These are phyloP conservation scores for Callospermophilus lateralis DNA, from an alignment of 2,113 vertebrate species.

Conservation along the genomic window DNA sequence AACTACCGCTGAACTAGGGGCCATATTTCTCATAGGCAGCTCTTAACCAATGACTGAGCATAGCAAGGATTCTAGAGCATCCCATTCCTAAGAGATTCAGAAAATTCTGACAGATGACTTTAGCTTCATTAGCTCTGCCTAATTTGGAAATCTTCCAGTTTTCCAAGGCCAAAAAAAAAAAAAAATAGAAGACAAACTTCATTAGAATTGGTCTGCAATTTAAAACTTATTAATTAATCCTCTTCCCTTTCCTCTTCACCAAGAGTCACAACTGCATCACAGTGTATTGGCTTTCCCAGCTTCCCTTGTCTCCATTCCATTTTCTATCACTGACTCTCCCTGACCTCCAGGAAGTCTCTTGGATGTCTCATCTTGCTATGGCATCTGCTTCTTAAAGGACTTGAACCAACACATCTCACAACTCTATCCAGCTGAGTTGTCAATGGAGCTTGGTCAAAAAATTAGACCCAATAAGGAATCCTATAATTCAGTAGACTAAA, in stretches of 20 bases:
- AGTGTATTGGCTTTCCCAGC: not conserved
- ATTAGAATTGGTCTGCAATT: not conserved
- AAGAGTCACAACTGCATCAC: not conserved
- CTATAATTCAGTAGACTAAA: not conserved
- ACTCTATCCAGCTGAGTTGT: not conserved
- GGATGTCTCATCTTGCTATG: not conserved
- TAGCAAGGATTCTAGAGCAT: not conserved
- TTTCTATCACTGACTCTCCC: not conserved
- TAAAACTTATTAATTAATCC: not conserved
- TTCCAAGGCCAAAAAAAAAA: too few species aligned
- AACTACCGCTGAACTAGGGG: not conserved
- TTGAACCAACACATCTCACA: not conserved
- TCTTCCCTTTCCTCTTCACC: not conserved
- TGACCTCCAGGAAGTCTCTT: not conserved
- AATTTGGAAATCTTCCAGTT: too few species aligned
- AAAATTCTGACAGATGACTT: not conserved
- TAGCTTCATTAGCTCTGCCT: not conserved
- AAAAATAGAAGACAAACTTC: not conserved
- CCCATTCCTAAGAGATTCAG: not conserved
- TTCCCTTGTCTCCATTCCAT: not conserved
- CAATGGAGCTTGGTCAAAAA: not conserved
- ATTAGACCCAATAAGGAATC: not conserved
- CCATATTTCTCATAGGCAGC: not conserved
- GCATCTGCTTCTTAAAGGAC: conserved; percentile 11
- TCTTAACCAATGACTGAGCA: not conserved